A percentile compares a stretch with the other conserved stretches of the same genome.
phyloP scores from a whole-genome alignment of 2,113 vertebrate species.

The Pteropus alecto region DNA sequence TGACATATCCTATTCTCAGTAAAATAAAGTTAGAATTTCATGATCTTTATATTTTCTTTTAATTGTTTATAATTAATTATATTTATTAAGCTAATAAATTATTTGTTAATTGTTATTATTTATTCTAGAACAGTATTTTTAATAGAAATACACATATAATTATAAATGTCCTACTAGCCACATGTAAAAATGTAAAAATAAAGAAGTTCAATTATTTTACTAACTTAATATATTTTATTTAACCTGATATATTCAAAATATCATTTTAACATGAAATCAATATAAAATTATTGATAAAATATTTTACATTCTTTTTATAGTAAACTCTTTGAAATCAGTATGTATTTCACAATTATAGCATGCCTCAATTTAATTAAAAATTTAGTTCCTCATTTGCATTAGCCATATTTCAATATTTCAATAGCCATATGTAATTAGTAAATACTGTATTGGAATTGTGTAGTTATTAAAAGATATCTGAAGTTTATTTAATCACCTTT shows the following conservation, averaged over 20 bases:
- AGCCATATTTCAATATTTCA: neutral
- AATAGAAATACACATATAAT: neutral
- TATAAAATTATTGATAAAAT: neutral
- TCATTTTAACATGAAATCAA: neutral
- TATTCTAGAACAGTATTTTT: neutral
- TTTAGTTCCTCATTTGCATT: neutral
- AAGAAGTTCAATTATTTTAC: neutral
- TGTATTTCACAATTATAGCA: neutral
- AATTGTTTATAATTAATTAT: neutral
- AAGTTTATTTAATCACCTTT: neutral
- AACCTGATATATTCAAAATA: neutral
- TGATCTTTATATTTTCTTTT: neutral
- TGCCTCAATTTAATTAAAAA: neutral
- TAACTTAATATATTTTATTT: neutral
- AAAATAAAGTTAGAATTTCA: neutral
- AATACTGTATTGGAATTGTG: neutral
- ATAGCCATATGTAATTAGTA: neutral
- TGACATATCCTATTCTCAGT: neutral
- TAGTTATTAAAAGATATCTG: neutral
- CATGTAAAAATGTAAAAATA: neutral
- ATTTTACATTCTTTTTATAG: neutral
- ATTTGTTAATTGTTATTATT: neutral
- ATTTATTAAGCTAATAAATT: neutral
- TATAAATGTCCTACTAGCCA: neutral
- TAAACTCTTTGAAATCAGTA: neutral